Evolutionary conservation across 2,797 vertebrate genomes (phyloP).

Genomic region (Rhinoraja longicauda): DNA sequence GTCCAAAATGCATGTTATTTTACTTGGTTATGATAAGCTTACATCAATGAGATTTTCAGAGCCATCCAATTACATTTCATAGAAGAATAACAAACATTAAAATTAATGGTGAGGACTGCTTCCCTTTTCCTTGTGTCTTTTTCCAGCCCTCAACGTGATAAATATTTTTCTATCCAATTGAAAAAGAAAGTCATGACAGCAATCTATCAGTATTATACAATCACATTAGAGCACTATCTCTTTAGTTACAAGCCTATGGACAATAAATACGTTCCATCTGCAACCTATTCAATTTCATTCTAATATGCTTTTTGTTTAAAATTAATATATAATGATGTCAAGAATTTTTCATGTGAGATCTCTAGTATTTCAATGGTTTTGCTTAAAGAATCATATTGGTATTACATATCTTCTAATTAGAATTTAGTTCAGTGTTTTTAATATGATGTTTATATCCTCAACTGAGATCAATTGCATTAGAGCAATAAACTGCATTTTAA

Average conservation of each 20-base stretch:
- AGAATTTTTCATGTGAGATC: not conserved
- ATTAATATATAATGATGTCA: not conserved
- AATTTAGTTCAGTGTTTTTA: not conserved
- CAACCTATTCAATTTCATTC: not conserved
- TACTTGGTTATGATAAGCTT: not conserved
- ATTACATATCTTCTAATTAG: not conserved
- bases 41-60: conserved; percentile 7
- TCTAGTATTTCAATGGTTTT: not conserved
- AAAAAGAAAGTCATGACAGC: not conserved
- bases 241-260: not conserved
- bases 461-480: not conserved
- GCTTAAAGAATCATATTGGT: not conserved
- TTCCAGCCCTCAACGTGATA: not conserved
- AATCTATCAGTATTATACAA: not conserved
- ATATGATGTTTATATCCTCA: not conserved
- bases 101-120: not conserved
- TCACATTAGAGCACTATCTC: not conserved
- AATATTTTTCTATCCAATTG: conserved; percentile 10
- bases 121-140: not conserved
- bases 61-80: not conserved
- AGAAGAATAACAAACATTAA: not conserved
- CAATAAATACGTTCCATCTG: not conserved
- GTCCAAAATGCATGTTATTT: not conserved
- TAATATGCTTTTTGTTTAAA: not conserved
- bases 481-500: not conserved